Base-by-base conservation (phyloP, 1,140 invertebrate species). In the Dendrolimus punctatus region DNA sequence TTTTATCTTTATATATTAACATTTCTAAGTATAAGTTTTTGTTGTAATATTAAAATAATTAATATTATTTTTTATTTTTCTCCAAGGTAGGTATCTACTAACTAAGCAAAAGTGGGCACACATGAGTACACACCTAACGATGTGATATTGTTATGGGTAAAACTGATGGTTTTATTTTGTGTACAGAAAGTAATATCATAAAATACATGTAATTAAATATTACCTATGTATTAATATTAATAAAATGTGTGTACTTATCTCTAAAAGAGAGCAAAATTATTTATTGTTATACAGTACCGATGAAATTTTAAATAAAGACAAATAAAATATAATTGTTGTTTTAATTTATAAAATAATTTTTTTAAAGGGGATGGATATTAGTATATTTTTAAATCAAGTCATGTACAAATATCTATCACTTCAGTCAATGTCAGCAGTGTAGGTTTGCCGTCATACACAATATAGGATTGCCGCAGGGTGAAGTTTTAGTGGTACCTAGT, bases 271-370 rank as follows among this genome's bases (percentile, higher is more conserved):
- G 69, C 71, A 81, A 63, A 82, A 80, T 75, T 83, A 83, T 85
- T 82, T 82, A 85, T 80, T 85, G 77, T 83, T 85, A 83, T 82
- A 81, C 70, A 81, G 62, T 72, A 76, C 69, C 72, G 75, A 73
- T 78, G 61, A 74, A 82, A 78, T 80, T 83, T 82, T 80, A 83
- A 83, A 85, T 83, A 85, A 83, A 83, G 73, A 81, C 73, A 79
- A n/a, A n/a, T 66, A 57, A 71, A 60, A 70, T 68, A 61, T 39
- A 53, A 45, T 50, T 46, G 6, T n/a, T 51, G 39, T 61, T 61
- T 55, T 46, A 49, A 23, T 53, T 53, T 37, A 38, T 38, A 6
- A 4, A 51, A 47, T 8, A 50, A 23, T 23, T 23, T 23, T 23
- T 23, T 23, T 23, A 23, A 3, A 23, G 23, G 23, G 1, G 23